phyloP scores from a whole-genome alignment of 2,113 vertebrate genomes.

The Salvelinus alpinus region DNA sequence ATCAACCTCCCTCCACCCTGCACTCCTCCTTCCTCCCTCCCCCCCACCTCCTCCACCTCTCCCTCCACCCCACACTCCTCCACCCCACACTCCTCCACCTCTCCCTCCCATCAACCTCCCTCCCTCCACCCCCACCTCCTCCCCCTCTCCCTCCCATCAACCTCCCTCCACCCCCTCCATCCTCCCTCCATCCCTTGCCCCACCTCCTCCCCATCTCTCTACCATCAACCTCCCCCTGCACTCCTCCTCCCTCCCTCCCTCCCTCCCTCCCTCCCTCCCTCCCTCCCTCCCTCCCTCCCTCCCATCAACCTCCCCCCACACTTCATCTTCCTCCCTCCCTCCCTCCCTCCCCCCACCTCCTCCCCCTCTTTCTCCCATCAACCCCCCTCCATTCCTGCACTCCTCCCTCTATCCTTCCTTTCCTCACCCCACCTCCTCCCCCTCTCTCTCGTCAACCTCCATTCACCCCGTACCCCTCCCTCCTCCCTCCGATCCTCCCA shows the following conservation, averaged over 20 bases:
- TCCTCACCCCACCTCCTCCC: background rate
- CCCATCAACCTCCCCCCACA: background rate
- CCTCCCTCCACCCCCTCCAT: no score
- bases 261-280: background rate
- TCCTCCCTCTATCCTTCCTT: background rate
- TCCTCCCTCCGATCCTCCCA: background rate
- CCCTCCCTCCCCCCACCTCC: no score
- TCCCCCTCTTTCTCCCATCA: no score
- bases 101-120: no score
- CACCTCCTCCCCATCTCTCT: background rate
- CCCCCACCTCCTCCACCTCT: no score
- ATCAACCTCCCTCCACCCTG: no score
- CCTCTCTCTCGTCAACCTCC: background rate
- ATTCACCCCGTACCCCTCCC: background rate
- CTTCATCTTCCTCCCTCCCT: background rate
- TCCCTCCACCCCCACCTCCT: no score
- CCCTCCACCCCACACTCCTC: no score
- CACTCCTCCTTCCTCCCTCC: no score
- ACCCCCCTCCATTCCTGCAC: background rate
- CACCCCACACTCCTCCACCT: no score
- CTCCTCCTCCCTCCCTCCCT: accelerated
- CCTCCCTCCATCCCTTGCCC: no score
- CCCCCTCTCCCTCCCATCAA: no score
- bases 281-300: background rate
- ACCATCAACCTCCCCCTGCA: background rate